phyloP scores from a whole-genome alignment of 2,797 vertebrate species.

The Hippocampus kuda region DNA sequence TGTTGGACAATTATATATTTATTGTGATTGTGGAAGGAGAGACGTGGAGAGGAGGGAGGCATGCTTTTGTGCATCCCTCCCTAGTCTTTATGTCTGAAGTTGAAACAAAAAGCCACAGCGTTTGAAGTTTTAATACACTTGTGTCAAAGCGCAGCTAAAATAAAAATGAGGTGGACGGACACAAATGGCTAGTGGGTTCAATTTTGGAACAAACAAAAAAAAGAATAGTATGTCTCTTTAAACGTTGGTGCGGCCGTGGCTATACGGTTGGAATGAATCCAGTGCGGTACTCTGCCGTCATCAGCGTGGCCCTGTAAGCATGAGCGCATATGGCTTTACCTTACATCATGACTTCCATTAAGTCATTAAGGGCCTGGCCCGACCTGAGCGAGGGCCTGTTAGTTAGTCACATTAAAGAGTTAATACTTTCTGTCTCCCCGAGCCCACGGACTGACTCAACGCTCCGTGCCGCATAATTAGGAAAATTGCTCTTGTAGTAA shows the following conservation, averaged over 20 bases:
- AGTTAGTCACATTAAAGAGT: constrained; percentile 60
- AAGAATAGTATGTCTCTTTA: not conserved
- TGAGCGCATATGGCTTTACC: constrained; percentile 58
- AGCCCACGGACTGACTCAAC: constrained; percentile 58
- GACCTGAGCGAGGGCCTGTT: constrained; percentile 50
- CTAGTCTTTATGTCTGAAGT: no score
- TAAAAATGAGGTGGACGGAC: no score
- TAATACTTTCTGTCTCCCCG: constrained; percentile 58
- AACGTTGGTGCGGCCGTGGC: not conserved
- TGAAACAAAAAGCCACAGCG: no score
- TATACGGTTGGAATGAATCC: not conserved
- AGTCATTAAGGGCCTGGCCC: constrained; percentile 53
- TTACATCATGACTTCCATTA: constrained; percentile 66
- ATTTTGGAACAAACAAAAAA: not conserved
- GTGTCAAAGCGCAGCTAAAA: no score
- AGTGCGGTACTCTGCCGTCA: not conserved
- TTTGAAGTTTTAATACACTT: no score
- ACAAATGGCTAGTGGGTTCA: not conserved
- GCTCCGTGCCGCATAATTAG: constrained; percentile 78
- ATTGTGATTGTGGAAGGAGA: no score
- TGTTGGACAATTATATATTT: no score
- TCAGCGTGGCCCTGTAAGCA: constrained; percentile 26
- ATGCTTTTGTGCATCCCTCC: no score
- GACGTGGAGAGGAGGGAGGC: no score
- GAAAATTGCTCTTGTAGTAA: constrained; percentile 85